A percentile compares a stretch with the other conserved stretches of the same genome.
phyloP scores from a whole-genome alignment of 2,797 vertebrate genomes.

The Manis pentadactyla region DNA sequence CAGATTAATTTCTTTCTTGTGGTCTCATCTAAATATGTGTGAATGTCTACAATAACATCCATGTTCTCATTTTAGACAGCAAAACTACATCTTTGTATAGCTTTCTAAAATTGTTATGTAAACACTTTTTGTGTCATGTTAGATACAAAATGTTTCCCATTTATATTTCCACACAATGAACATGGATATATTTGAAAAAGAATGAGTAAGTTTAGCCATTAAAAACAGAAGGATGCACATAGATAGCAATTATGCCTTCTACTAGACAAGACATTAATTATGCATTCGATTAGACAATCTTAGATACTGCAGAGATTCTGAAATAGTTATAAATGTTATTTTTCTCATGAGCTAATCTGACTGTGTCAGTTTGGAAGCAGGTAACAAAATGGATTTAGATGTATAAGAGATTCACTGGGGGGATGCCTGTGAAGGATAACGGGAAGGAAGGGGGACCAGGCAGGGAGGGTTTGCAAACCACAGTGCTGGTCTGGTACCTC shows the following conservation, averaged over 20 bases:
- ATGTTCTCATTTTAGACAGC: background rate
- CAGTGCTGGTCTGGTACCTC: background rate
- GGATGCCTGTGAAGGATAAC: background rate
- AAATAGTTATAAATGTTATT: no score
- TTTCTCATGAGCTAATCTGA: background rate
- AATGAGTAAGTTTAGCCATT: background rate
- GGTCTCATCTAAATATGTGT: background rate
- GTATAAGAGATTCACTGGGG: no score
- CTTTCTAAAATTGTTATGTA: background rate
- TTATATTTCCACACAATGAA: background rate
- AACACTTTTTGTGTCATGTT: background rate
- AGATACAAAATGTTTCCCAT: background rate
- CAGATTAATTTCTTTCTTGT: background rate
- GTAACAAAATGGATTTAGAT: background rate
- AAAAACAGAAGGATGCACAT: background rate
- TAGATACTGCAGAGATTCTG: background rate
- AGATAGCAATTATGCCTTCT: background rate
- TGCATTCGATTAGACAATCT: background rate
- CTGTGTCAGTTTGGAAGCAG: background rate
- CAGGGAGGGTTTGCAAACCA: background rate
- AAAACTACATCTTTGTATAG: background rate
- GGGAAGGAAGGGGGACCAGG: no score
- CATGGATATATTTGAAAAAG: background rate
- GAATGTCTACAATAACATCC: background rate
- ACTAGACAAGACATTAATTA: background rate